phyloP scores from a whole-genome alignment of 2,888 invertebrate species.

The Epistrophella euchroma region DNA sequence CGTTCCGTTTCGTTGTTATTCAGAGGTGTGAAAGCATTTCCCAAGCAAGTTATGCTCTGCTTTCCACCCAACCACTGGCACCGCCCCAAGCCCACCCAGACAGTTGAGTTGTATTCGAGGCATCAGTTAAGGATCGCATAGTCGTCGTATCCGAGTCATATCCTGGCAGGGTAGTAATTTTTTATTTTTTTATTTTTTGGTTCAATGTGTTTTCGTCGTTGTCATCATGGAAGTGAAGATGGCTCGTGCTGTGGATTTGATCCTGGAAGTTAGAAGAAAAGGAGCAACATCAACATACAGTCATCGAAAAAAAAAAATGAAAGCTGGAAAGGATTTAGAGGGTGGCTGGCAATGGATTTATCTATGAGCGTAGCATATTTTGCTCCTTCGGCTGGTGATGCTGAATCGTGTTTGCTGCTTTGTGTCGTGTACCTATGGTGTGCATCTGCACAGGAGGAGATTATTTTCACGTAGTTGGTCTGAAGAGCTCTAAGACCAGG shows the following conservation, averaged over 20 bases:
- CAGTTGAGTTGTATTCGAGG: slow-evolving; percentile 61
- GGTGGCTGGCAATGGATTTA: slow-evolving; percentile 74
- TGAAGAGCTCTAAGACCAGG: slow-evolving; percentile 31
- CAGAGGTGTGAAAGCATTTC: slow-evolving; percentile 76
- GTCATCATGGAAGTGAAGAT: slow-evolving; percentile 76
- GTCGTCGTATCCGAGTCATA: slow-evolving; percentile 42
- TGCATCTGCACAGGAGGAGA: slow-evolving; percentile 70
- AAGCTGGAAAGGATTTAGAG: slow-evolving; percentile 72
- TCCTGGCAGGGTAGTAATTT: slow-evolving; percentile 68
- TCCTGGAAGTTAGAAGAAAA: slow-evolving; percentile 71
- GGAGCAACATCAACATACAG: slow-evolving; percentile 60
- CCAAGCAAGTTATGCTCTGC: slow-evolving; percentile 72
- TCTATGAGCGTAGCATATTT: slow-evolving; percentile 74
- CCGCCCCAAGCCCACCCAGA: slow-evolving; percentile 57
- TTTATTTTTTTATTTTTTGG: slow-evolving; percentile 47
- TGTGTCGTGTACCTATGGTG: slow-evolving; percentile 42
- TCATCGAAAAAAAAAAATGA: slow-evolving; percentile 41
- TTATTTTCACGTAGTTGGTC: slow-evolving; percentile 73
- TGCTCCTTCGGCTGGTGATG: slow-evolving; percentile 60
- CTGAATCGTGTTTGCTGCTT: slow-evolving; percentile 46
- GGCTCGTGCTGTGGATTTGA: slow-evolving; percentile 77
- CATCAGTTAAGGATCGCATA: slow-evolving; percentile 22
- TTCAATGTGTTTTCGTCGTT: slow-evolving; percentile 71
- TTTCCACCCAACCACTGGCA: slow-evolving; percentile 40
- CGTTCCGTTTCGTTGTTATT: slow-evolving; percentile 76